Evolutionary conservation across 2,797 vertebrate genomes (phyloP).

Genomic region (Lacerta agilis): DNA sequence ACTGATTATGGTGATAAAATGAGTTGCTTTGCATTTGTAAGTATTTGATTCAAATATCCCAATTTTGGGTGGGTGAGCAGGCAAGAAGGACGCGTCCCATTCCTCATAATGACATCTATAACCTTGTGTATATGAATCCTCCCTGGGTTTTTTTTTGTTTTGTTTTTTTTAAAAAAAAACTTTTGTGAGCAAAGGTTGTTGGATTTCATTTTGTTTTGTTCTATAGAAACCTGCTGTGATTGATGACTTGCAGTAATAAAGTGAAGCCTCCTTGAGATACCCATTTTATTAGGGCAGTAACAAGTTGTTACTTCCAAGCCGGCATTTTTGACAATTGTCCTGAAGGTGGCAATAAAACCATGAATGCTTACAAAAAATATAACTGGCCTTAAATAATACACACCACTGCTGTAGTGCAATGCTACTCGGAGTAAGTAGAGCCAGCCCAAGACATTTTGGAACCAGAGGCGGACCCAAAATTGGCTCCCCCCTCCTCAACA

Average conservation of each 20-base stretch:
- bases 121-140: background rate
- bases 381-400: conserved; percentile 16
- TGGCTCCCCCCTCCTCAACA: no score
- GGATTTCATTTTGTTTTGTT: background rate
- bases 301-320: conserved; percentile 32
- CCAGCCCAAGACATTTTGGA: no score
- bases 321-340: background rate
- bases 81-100: background rate
- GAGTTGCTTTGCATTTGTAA: no score
- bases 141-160: no score
- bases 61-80: no score
- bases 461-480: no score
- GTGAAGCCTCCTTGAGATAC: background rate
- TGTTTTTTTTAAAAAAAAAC: background rate
- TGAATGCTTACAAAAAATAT: conserved; percentile 15
- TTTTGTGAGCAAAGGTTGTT: background rate
- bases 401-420: background rate
- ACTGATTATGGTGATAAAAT: no score
- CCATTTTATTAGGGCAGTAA: conserved; percentile 17
- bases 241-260: conserved; percentile 29
- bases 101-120: background rate
- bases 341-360: conserved; percentile 27
- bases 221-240: conserved; percentile 7
- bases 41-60: no score
- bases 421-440: background rate